A percentile compares a stretch with the other conserved stretches of the same genome.
Evolutionary conservation across 2,888 invertebrate genomes (phyloP).

Genomic region (Tetranychus piercei): DNA sequence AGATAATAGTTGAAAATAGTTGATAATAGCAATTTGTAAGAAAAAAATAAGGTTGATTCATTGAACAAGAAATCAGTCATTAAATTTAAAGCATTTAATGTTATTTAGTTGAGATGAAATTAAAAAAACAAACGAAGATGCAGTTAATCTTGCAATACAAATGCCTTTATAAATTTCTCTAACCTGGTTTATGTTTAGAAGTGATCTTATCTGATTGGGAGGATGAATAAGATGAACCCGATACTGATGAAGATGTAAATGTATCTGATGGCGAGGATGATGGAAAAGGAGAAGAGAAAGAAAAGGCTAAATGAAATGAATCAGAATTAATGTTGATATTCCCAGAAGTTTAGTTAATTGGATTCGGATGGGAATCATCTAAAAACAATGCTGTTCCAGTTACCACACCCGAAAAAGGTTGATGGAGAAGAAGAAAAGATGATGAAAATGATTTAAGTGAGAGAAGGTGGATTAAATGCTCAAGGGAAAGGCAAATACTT

Average conservation of each 20-base stretch:
- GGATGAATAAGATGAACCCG: neutral
- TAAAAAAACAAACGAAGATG: neutral
- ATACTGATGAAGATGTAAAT: neutral
- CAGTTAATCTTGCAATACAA: neutral
- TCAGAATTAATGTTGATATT: neutral
- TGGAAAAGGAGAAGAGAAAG: neutral
- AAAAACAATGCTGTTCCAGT: conserved; percentile 1
- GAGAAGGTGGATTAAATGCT: neutral
- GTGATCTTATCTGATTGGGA: neutral
- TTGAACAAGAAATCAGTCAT: no score
- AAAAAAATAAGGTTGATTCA: no score
- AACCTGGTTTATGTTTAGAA: neutral
- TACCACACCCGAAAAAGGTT: neutral
- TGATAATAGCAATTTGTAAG: no score
- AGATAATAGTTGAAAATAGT: no score
- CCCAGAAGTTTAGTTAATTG: neutral
- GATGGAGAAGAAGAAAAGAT: neutral
- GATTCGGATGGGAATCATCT: neutral
- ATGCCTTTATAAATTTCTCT: neutral
- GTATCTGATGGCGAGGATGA: neutral
- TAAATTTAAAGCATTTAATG: neutral
- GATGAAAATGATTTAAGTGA: neutral
- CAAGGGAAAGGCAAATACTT: neutral
- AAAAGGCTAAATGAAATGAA: neutral
- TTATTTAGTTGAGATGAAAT: neutral